Conservation (phyloP, 2,888 invertebrate species). For the Leptarthrus brevirostris region DNA sequence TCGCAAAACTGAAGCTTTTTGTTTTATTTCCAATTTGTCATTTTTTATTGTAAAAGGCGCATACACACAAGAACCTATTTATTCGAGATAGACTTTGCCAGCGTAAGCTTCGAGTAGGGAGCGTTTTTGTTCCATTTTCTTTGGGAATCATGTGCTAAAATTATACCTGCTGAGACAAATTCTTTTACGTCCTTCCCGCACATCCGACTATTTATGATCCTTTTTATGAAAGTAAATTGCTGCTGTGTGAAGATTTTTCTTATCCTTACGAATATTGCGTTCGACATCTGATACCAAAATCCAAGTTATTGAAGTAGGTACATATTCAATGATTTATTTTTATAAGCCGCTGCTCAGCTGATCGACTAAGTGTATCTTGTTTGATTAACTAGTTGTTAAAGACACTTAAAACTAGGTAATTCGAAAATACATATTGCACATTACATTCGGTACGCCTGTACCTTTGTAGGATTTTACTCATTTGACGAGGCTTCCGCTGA, state of each 20-base stretch:
- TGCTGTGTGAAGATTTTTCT: not conserved
- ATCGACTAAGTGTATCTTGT: not conserved
- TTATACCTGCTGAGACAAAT: no score
- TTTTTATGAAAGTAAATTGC: no score
- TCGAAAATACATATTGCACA: no score
- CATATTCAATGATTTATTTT: constrained; percentile 7
- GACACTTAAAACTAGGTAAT: no score
- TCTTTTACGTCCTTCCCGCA: not conserved
- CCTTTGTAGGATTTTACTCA: no score
- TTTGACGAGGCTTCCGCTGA: no score
- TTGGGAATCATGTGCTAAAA: not conserved
- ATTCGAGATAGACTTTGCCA: not conserved
- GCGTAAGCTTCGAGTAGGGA: not conserved
- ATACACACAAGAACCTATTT: not conserved
- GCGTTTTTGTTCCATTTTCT: not conserved
- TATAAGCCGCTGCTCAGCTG: not conserved
- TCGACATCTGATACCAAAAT: constrained; percentile 12
- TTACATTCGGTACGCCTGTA: no score
- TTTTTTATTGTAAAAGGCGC: not conserved
- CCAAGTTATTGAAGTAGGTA: not conserved
- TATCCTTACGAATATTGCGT: not conserved
- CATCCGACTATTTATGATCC: not conserved
- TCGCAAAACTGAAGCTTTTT: not conserved
- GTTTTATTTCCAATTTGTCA: constrained; percentile 14
- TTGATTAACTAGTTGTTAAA: constrained; percentile 14